phyloP scores from a whole-genome alignment of 2,888 invertebrate species.

The Serrognathus titanus region DNA sequence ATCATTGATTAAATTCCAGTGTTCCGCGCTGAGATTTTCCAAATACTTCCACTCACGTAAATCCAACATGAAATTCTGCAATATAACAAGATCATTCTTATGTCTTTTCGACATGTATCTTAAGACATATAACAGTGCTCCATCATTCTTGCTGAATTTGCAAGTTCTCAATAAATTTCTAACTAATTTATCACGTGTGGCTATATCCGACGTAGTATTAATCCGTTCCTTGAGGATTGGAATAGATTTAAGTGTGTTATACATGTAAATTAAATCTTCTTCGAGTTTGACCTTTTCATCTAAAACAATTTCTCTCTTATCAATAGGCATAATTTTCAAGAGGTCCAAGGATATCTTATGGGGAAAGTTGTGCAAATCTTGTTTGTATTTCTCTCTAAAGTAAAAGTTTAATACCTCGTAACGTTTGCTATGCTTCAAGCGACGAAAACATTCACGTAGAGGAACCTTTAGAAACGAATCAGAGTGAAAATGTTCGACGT shows the following conservation, averaged over 20 bases:
- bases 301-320: constrained; percentile 7
- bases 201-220: constrained; percentile 1
- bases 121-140: constrained; percentile 1
- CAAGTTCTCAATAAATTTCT: constrained; percentile 1
- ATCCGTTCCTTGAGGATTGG: constrained; percentile 7
- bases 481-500: not conserved
- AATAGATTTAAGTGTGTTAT: constrained; percentile 3
- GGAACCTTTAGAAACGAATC: not conserved
- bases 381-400: constrained; percentile 8
- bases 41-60: not conserved
- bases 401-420: not conserved
- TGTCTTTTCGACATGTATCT: not conserved
- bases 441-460: not conserved
- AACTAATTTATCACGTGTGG: not conserved
- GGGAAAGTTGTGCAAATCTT: constrained; percentile 1
- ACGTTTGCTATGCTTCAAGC: not conserved
- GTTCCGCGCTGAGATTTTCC: not conserved
- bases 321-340: constrained; percentile 2
- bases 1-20: constrained; percentile 1
- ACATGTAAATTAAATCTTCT: constrained; percentile 3
- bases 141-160: not conserved
- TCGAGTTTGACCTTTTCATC: constrained; percentile 4
- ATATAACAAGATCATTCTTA: constrained; percentile 5
- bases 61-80: not conserved
- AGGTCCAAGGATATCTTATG: not conserved